Percentiles rank a stretch among this genome's conserved stretches.
Evolutionary conservation across 2,113 vertebrate species (phyloP).

Genomic region (Mixornis gularis): DNA sequence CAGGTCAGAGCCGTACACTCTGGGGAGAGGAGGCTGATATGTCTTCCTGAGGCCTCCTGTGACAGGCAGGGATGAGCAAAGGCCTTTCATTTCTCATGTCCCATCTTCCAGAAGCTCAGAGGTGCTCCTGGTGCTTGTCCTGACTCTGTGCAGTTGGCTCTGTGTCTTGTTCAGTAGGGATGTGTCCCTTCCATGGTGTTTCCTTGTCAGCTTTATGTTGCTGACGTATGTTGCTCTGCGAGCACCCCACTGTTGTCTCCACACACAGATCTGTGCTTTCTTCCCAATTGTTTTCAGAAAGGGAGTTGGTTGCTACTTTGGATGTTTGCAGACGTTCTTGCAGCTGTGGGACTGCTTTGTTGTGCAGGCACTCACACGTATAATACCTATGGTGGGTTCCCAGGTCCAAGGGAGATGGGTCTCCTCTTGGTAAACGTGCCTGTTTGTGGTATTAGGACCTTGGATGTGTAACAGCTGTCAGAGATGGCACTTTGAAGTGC

Average conservation of each 20-base stretch:
- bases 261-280: background rate
- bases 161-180: rapidly evolving
- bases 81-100: background rate
- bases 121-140: background rate
- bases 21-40: background rate
- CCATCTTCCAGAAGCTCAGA: background rate
- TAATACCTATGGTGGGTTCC: background rate
- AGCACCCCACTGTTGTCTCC: background rate
- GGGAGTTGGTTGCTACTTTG: rapidly evolving
- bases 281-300: background rate
- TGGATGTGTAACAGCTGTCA: background rate
- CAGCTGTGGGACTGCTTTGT: background rate
- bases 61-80: background rate
- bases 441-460: background rate
- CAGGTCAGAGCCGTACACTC: background rate
- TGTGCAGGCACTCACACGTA: background rate
- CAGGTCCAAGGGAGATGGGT: background rate
- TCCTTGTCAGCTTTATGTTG: background rate
- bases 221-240: rapidly evolving
- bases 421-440: rapidly evolving
- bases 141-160: rapidly evolving
- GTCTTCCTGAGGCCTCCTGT: background rate
- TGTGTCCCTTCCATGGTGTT: background rate
- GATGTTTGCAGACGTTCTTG: background rate
- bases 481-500: background rate